Percentiles rank a stretch among this genome's conserved stretches.
Evolutionary conservation across 2,888 invertebrate genomes (phyloP).

Genomic region (Clusia tigrina): DNA sequence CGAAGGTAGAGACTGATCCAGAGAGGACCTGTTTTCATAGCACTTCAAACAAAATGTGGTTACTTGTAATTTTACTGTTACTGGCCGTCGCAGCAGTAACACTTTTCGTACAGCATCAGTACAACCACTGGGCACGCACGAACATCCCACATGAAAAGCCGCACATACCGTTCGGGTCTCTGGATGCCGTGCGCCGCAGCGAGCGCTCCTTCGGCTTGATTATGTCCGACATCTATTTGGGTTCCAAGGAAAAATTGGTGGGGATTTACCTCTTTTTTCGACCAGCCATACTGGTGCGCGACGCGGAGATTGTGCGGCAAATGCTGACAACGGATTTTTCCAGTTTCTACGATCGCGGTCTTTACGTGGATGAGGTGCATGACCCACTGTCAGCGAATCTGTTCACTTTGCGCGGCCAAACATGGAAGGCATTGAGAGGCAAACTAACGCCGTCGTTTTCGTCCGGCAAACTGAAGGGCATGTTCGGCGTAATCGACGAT

Average conservation of each 20-base stretch:
- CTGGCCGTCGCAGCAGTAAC: background rate
- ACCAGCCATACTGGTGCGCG: slow-evolving; percentile 71
- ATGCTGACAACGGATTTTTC: slow-evolving; percentile 71
- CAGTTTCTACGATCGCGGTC: slow-evolving; percentile 73
- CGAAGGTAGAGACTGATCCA: too few species aligned
- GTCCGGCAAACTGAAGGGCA: slow-evolving; percentile 72
- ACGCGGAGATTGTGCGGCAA: slow-evolving; percentile 70
- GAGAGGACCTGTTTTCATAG: too few species aligned
- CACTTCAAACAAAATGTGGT: background rate
- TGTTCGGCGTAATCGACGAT: slow-evolving; percentile 70
- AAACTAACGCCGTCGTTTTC: slow-evolving; percentile 75
- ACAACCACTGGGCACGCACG: slow-evolving; percentile 67
- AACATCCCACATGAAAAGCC: slow-evolving; percentile 68
- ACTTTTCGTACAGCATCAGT: slow-evolving; percentile 24
- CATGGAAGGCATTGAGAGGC: slow-evolving; percentile 72
- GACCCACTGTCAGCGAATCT: slow-evolving; percentile 70
- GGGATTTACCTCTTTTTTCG: slow-evolving; percentile 72
- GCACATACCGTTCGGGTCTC: slow-evolving; percentile 70
- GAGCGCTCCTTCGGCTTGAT: slow-evolving; percentile 70
- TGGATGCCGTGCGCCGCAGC: slow-evolving; percentile 67
- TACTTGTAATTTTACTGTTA: background rate
- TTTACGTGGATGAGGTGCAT: slow-evolving; percentile 69
- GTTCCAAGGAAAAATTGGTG: slow-evolving; percentile 59
- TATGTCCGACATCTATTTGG: slow-evolving; percentile 68
- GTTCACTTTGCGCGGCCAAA: slow-evolving; percentile 59